A percentile compares a stretch with the other conserved stretches of the same genome.
Conservation (phyloP, 2,797 vertebrate genomes). For the Sylvia borin region DNA sequence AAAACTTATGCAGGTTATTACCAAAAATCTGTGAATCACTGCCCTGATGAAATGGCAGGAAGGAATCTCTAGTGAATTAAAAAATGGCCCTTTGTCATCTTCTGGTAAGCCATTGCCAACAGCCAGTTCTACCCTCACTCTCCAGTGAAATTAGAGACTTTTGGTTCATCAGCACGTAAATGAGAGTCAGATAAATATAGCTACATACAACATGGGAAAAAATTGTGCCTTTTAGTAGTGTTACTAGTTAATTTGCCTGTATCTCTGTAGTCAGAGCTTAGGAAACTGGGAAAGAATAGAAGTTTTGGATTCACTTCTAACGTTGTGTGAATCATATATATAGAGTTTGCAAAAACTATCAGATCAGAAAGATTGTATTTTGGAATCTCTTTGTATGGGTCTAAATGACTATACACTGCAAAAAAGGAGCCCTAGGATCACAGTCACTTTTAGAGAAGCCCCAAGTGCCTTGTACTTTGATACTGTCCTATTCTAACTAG, state of each 20-base stretch:
- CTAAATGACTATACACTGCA: not conserved
- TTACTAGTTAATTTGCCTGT: not conserved
- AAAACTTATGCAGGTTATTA: not conserved
- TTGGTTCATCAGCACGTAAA: not conserved
- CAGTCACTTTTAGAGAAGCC: not conserved
- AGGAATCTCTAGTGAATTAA: not conserved
- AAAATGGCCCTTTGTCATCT: not conserved
- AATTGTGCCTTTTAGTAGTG: not conserved
- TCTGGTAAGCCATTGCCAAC: not conserved
- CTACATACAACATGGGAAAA: not conserved
- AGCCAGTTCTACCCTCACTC: not conserved
- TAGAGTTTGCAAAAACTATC: not conserved
- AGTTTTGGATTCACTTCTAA: not conserved
- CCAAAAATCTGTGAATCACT: not conserved
- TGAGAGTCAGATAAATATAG: not conserved
- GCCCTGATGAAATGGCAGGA: accelerated
- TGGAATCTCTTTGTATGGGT: not conserved
- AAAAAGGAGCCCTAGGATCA: not conserved
- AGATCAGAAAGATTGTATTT: not conserved
- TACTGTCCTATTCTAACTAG: not conserved
- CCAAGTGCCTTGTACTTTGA: not conserved
- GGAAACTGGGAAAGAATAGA: not conserved
- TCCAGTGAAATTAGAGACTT: not conserved
- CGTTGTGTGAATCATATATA: accelerated
- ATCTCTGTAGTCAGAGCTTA: not conserved